phyloP scores from a whole-genome alignment of 2,888 invertebrate genomes.

The Cosmia pyralina region DNA sequence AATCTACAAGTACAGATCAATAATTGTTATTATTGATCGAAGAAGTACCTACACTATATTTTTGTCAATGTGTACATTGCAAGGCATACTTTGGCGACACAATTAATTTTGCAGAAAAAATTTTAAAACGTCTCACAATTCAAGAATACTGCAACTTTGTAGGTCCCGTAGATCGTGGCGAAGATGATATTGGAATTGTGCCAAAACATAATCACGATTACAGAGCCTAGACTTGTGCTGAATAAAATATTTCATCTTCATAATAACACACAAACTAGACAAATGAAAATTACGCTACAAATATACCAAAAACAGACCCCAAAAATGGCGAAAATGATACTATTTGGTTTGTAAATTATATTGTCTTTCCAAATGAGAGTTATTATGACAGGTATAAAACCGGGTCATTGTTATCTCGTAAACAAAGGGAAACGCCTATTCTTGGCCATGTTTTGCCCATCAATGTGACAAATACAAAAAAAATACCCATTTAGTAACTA shows the following conservation, averaged over 20 bases:
- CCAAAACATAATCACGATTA: slow-evolving; percentile 47
- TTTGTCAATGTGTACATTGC: neutral
- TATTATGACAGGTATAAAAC: slow-evolving; percentile 70
- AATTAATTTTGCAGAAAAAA: slow-evolving; percentile 3
- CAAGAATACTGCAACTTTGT: slow-evolving; percentile 11
- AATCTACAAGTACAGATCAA: too few species aligned
- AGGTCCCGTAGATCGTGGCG: slow-evolving; percentile 10
- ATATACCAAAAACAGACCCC: slow-evolving; percentile 11
- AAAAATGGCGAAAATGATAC: neutral
- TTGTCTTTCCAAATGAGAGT: slow-evolving; percentile 58
- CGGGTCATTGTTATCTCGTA: slow-evolving; percentile 71
- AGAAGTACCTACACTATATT: too few species aligned
- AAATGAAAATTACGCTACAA: slow-evolving; percentile 17
- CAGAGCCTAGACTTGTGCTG: slow-evolving; percentile 14
- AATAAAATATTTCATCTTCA: slow-evolving; percentile 24
- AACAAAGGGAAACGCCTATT: too few species aligned
- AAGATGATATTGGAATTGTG: slow-evolving; percentile 40
- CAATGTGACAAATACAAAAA: too few species aligned
- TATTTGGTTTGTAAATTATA: slow-evolving; percentile 40
- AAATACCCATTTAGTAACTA: too few species aligned
- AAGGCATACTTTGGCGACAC: slow-evolving; percentile 3
- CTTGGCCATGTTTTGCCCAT: too few species aligned
- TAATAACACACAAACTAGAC: slow-evolving; percentile 6
- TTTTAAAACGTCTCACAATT: slow-evolving; percentile 7
- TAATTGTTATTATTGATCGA: too few species aligned